Percentiles rank a stretch among this genome's conserved stretches.
phyloP scores from a whole-genome alignment of 2,113 vertebrate genomes.

The Miniopterus natalensis region DNA sequence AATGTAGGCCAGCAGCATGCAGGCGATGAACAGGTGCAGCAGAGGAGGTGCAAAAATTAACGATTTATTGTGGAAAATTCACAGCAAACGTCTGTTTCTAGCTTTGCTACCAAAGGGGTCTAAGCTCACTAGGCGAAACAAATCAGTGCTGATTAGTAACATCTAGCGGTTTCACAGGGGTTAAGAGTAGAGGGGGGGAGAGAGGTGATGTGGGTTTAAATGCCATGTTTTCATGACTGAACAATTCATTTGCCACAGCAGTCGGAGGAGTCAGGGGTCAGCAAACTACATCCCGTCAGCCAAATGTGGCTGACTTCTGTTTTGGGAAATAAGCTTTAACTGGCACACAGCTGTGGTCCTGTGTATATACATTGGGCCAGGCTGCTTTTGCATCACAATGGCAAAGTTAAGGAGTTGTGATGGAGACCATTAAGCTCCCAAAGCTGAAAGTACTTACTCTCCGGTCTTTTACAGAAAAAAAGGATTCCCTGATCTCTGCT shows the following conservation, averaged over 20 bases:
- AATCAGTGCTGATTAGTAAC: background rate
- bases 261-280: background rate
- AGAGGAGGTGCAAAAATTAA: background rate
- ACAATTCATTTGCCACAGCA: background rate
- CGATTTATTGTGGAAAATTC: constrained; percentile 64
- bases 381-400: background rate
- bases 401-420: constrained; percentile 10
- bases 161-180: background rate
- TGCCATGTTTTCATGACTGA: background rate
- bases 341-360: background rate
- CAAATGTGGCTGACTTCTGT: background rate
- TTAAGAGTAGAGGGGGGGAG: background rate
- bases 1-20: background rate
- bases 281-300: background rate
- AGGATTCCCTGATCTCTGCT: background rate
- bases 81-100: background rate
- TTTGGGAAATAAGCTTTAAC: constrained; percentile 23
- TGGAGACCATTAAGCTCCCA: background rate
- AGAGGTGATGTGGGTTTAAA: background rate
- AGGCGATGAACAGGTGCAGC: background rate
- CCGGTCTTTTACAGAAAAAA: background rate
- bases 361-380: background rate
- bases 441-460: background rate
- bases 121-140: background rate
- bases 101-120: background rate